Conservation (phyloP, 2,888 invertebrate genomes). For the Ophion obscuratus region DNA sequence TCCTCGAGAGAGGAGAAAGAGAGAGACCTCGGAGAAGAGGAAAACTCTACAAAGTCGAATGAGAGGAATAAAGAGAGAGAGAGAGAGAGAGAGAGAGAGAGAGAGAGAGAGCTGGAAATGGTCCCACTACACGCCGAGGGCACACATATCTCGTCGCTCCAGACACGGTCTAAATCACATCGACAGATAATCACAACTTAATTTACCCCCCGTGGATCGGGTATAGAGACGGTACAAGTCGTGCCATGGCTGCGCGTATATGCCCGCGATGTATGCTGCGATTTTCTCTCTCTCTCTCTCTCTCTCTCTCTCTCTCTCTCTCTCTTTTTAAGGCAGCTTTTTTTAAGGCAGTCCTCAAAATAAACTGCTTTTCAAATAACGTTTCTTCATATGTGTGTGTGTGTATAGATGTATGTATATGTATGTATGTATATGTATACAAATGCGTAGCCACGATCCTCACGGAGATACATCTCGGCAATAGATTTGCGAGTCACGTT, state of each 20-base stretch:
- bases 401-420: too few species aligned
- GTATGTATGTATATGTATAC: too few species aligned
- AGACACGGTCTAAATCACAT: conserved; percentile 81
- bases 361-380: too few species aligned
- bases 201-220: conserved; percentile 82
- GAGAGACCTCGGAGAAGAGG: neutral
- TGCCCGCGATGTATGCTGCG: conserved; percentile 20
- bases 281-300: neutral
- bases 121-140: conserved; percentile 39
- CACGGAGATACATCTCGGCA: neutral
- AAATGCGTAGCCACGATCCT: too few species aligned
- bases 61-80: conserved; percentile 8
- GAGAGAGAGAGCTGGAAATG: conserved; percentile 30
- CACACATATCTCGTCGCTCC: conserved; percentile 56
- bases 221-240: conserved; percentile 45
- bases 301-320: neutral
- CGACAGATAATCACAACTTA: conserved; percentile 84
- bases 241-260: conserved; percentile 23
- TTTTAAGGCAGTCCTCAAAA: too few species aligned
- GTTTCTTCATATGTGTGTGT: too few species aligned
- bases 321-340: too few species aligned
- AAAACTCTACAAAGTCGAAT: conserved; percentile 32
- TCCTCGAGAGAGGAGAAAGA: neutral
- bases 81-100: conserved; percentile 11
- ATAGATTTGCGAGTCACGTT: conserved; percentile 9